Conservation (phyloP, 2,113 vertebrate species). For the Corythoichthys haematopterus region DNA sequence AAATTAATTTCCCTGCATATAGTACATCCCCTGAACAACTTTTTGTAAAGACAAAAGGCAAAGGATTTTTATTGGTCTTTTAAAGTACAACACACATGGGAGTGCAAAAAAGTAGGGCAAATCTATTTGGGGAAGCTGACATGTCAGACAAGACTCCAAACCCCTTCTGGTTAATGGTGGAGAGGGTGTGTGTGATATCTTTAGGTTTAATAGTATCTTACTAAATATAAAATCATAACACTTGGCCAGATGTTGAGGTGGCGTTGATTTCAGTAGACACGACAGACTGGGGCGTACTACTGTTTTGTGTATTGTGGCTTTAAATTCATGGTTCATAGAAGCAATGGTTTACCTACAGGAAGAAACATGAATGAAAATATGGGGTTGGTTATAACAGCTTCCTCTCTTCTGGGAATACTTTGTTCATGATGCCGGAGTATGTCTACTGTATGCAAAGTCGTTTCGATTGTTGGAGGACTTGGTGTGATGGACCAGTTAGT, state of each 20-base stretch:
- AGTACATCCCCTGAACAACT: too few relatives aligned
- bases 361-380: background rate
- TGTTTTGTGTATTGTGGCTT: background rate
- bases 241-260: conserved; percentile 44
- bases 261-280: conserved; percentile 19
- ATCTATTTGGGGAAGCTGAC: conserved; percentile 41
- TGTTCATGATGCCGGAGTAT: too few relatives aligned
- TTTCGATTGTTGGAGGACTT: too few relatives aligned
- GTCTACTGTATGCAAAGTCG: too few relatives aligned
- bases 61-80: background rate
- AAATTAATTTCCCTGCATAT: too few relatives aligned
- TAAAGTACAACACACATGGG: conserved; percentile 22
- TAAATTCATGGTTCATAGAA: background rate
- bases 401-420: background rate
- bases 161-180: conserved; percentile 18
- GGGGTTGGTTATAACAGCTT: background rate
- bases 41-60: background rate
- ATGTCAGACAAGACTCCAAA: conserved; percentile 28
- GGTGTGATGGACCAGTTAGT: too few relatives aligned
- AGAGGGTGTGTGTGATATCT: conserved; percentile 45
- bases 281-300: background rate
- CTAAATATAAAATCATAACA: conserved; percentile 46
- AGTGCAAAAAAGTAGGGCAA: conserved; percentile 31
- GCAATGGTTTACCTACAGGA: background rate
- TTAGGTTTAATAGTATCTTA: conserved; percentile 58